Evolutionary conservation across 2,113 vertebrate genomes (phyloP).

Genomic region (Porphyrio hochstetteri): DNA sequence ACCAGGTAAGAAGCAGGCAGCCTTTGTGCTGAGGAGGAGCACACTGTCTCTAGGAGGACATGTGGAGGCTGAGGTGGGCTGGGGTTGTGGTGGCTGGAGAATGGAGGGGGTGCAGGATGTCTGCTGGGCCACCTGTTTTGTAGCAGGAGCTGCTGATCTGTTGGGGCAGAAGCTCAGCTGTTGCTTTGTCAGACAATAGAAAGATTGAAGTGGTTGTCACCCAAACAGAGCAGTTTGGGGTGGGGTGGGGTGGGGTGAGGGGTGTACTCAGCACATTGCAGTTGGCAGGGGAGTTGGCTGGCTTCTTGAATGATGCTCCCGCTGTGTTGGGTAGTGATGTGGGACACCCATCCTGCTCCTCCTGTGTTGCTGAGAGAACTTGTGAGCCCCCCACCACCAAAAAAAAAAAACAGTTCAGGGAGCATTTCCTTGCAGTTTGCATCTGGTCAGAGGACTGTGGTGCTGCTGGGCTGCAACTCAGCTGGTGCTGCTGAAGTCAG

Average conservation of each 20-base stretch:
- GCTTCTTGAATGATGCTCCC: not conserved
- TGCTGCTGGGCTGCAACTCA: not conserved
- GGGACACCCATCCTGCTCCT: not conserved
- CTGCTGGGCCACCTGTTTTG: not conserved
- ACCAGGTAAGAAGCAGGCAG: conserved; percentile 82
- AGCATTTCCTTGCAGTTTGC: not conserved
- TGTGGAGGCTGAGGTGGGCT: accelerated
- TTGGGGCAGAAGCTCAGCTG: not conserved
- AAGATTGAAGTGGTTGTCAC: not conserved
- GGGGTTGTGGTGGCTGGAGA: accelerated
- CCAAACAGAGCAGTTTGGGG: not conserved
- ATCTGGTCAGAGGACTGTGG: not conserved
- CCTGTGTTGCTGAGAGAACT: not conserved
- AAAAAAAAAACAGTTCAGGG: not conserved
- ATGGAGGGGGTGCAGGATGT: not conserved
- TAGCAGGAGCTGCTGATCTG: not conserved
- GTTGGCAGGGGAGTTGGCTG: not conserved
- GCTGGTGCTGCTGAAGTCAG: not conserved
- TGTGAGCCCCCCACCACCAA: not conserved
- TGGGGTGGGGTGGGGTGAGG: not conserved
- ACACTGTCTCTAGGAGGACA: accelerated
- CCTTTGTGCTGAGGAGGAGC: accelerated
- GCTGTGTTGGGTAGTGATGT: not conserved
- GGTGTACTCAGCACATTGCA: not conserved
- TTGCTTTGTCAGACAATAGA: not conserved